Conservation (phyloP, 1,140 invertebrate species). For the Ceratoteleas bidentatus region DNA sequence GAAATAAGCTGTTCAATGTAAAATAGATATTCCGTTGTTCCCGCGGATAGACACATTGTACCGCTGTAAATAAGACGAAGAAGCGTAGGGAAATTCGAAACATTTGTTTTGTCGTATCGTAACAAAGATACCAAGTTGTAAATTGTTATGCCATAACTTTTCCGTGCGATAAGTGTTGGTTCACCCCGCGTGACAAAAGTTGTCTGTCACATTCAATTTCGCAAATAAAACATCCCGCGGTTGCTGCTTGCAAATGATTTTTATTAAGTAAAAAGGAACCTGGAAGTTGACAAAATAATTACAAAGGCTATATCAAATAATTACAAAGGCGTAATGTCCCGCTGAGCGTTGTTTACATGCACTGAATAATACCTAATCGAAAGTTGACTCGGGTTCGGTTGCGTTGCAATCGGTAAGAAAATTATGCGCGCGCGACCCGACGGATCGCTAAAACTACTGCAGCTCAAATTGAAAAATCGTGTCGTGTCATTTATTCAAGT, state of each 20-base stretch:
- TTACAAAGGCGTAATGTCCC: not conserved
- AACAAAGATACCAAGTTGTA: slow-evolving; percentile 56
- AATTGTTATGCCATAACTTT: slow-evolving; percentile 54
- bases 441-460: slow-evolving; percentile 12
- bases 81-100: slow-evolving; percentile 59
- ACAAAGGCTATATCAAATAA: slow-evolving; percentile 25
- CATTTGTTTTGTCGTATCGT: slow-evolving; percentile 48
- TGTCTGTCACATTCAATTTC: slow-evolving; percentile 22
- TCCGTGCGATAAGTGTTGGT: slow-evolving; percentile 30
- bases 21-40: slow-evolving; percentile 53
- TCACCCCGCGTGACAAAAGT: slow-evolving; percentile 26
- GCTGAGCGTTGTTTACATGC: not conserved
- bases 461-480: slow-evolving; percentile 36
- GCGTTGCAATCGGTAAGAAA: slow-evolving; percentile 25
- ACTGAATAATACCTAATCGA: not conserved
- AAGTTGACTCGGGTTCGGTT: not conserved
- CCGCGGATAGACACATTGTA: slow-evolving; percentile 47
- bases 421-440: slow-evolving; percentile 28
- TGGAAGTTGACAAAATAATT: slow-evolving; percentile 28
- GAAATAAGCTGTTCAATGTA: slow-evolving; percentile 65
- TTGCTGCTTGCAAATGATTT: slow-evolving; percentile 7
- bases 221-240: slow-evolving; percentile 2
- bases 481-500: slow-evolving; percentile 33
- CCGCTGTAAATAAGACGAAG: slow-evolving; percentile 54
- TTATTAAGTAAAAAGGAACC: slow-evolving; percentile 16